Conservation (phyloP, 2,888 invertebrate genomes). For the Drosophila kanekoi region DNA sequence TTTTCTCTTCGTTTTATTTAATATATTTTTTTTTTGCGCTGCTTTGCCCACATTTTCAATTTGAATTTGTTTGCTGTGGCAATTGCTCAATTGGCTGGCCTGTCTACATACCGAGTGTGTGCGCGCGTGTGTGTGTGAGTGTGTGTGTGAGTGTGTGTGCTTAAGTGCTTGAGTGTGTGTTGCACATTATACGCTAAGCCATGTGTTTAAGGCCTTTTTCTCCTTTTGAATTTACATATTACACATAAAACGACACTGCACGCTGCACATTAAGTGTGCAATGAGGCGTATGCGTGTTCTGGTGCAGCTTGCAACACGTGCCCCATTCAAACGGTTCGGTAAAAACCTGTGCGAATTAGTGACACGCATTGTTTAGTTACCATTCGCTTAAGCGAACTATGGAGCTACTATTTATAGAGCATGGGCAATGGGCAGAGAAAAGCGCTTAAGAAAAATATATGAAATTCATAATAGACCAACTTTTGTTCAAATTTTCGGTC, state of each 20-base stretch:
- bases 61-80: slow-evolving; percentile 81
- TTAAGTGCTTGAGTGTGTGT: slow-evolving; percentile 35
- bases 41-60: slow-evolving; percentile 80
- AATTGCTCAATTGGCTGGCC: slow-evolving; percentile 78
- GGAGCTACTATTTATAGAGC: background rate
- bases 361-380: background rate
- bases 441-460: background rate
- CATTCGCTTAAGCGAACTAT: background rate
- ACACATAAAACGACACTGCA: slow-evolving; percentile 44
- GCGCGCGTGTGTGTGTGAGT: slow-evolving; percentile 15
- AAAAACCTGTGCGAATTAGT: slow-evolving; percentile 28
- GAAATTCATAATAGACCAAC: background rate
- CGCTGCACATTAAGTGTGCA: slow-evolving; percentile 49
- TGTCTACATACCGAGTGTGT: slow-evolving; percentile 42
- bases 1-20: slow-evolving; percentile 11
- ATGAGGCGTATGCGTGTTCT: slow-evolving; percentile 68
- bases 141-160: slow-evolving; percentile 20
- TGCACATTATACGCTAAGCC: slow-evolving; percentile 76
- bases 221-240: slow-evolving; percentile 44
- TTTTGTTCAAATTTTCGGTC: background rate
- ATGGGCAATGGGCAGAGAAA: too few relatives aligned
- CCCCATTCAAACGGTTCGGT: slow-evolving; percentile 23
- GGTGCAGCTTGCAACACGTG: slow-evolving; percentile 34
- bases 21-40: slow-evolving; percentile 45
- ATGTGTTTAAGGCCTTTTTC: slow-evolving; percentile 69